These are phyloP conservation scores for Andrena minutula DNA, from an alignment of 2,888 invertebrate genomes.

Conservation along the genomic window DNA sequence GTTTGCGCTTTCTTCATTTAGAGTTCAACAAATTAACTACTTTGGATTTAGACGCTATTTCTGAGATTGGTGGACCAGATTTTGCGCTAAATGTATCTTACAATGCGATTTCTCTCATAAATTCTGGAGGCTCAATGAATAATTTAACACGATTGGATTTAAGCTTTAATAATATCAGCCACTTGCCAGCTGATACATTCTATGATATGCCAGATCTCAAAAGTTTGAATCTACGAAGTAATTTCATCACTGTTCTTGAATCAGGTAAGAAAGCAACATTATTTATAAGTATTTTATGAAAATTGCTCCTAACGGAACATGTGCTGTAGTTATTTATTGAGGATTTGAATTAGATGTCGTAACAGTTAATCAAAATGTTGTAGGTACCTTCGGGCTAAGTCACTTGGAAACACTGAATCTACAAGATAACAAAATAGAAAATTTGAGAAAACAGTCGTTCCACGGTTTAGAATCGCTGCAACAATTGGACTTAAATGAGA, in stretches of 20 bases:
- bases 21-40: slow-evolving; percentile 91
- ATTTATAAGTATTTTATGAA: background rate
- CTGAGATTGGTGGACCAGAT: slow-evolving; percentile 85
- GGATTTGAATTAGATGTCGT: background rate
- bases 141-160: slow-evolving; percentile 93
- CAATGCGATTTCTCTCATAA: slow-evolving; percentile 90
- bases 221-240: slow-evolving; percentile 93
- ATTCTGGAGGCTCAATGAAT: slow-evolving; percentile 85
- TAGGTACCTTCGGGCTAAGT: slow-evolving; percentile 89
- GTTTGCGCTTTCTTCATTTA: slow-evolving; percentile 91
- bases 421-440: slow-evolving; percentile 90
- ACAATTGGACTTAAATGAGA: slow-evolving; percentile 92
- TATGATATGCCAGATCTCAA: slow-evolving; percentile 91
- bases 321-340: too few species aligned
- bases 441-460: slow-evolving; percentile 91
- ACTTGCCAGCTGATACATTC: slow-evolving; percentile 89
- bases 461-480: slow-evolving; percentile 91
- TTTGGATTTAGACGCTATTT: slow-evolving; percentile 85
- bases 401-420: slow-evolving; percentile 90
- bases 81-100: slow-evolving; percentile 92
- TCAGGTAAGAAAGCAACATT: slow-evolving; percentile 86
- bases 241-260: slow-evolving; percentile 92
- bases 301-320: too few species aligned
- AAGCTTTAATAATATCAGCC: slow-evolving; percentile 92
- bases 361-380: slow-evolving; percentile 3